A percentile compares a stretch with the other conserved stretches of the same genome.
phyloP scores from a whole-genome alignment of 1,140 invertebrate genomes.

The Lasioglossum albipes region DNA sequence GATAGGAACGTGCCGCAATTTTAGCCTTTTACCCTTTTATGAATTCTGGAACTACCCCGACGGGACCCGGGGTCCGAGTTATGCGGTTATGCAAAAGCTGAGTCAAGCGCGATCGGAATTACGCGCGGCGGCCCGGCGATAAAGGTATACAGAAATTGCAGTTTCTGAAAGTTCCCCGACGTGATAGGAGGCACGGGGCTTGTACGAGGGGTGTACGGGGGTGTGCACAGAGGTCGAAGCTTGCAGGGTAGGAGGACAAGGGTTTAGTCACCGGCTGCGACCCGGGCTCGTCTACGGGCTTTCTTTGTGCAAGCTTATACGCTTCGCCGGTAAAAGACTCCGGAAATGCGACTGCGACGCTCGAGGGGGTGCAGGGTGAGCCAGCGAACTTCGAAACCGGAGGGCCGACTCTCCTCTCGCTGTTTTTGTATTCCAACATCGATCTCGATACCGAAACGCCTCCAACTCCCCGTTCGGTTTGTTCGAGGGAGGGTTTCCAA shows the following conservation, averaged over 20 bases:
- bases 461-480: background rate
- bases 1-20: conserved; percentile 45
- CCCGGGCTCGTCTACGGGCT: conserved; percentile 13
- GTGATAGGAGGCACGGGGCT: too few species aligned
- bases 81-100: conserved; percentile 68
- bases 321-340: conserved; percentile 56
- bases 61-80: conserved; percentile 50
- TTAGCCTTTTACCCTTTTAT: conserved; percentile 62
- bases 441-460: conserved; percentile 42
- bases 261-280: conserved; percentile 45
- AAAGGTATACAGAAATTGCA: conserved; percentile 68
- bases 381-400: conserved; percentile 15
- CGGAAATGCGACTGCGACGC: conserved; percentile 56
- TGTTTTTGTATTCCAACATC: conserved; percentile 65
- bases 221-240: too few species aligned
- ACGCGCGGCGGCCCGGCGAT: conserved; percentile 57
- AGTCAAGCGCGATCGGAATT: conserved; percentile 70
- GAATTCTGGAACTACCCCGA: conserved; percentile 59
- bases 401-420: conserved; percentile 47
- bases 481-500: conserved; percentile 14
- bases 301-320: conserved; percentile 46
- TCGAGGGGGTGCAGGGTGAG: background rate
- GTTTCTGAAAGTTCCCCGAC: conserved; percentile 56
- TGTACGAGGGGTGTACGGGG: too few species aligned
- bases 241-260: background rate